Evolutionary conservation across 2,888 invertebrate species (phyloP).

Genomic region (Agrypnus murinus): DNA sequence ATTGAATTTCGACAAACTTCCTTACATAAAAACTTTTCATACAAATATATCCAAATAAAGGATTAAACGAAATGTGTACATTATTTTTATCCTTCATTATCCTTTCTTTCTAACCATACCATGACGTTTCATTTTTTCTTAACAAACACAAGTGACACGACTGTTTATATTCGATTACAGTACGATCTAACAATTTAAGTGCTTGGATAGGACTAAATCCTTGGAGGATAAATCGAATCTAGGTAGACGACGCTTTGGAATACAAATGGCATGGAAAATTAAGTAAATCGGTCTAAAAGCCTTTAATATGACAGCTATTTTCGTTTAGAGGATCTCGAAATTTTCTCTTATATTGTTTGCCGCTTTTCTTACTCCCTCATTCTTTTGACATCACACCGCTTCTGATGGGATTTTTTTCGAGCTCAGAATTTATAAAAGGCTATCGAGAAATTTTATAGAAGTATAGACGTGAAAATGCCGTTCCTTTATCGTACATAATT

Average conservation of each 20-base stretch:
- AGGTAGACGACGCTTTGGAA: constrained; percentile 21
- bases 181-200: constrained; percentile 15
- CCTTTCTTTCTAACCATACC: too few species aligned
- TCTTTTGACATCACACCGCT: neutral
- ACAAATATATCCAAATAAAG: too few species aligned
- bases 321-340: constrained; percentile 1
- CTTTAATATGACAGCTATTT: constrained; percentile 32
- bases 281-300: constrained; percentile 28
- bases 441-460: too few species aligned
- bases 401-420: neutral
- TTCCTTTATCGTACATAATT: too few species aligned
- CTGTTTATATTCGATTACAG: constrained; percentile 19
- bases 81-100: too few species aligned
- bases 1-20: too few species aligned
- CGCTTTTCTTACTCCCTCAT: neutral
- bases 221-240: constrained; percentile 22
- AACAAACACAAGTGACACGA: constrained; percentile 1
- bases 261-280: constrained; percentile 30
- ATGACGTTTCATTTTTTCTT: too few species aligned
- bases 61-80: too few species aligned
- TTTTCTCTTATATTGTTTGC: constrained; percentile 14
- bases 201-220: constrained; percentile 17
- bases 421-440: constrained; percentile 6
- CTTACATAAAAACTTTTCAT: too few species aligned
- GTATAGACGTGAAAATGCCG: too few species aligned